Base-by-base conservation (phyloP, 2,888 invertebrate genomes). In the Cheilosia variabilis region DNA sequence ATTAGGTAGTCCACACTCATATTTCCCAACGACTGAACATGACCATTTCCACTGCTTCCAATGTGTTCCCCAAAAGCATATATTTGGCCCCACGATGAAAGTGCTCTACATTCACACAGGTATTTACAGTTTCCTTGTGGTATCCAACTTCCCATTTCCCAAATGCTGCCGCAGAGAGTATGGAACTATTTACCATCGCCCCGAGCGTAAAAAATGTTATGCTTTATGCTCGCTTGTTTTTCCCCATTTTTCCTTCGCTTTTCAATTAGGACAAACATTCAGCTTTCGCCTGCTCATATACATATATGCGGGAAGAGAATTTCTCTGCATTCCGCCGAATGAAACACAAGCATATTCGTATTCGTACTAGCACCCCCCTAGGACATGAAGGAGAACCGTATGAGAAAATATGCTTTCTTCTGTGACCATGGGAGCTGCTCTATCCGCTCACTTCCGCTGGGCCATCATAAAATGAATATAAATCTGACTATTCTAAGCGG, bases 241-340 rank as follows among this genome's bases (percentile, higher is more conserved):
- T 57, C 10, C 31, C 6, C 7, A 1, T 37, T 43, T 43, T 41
- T 43, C 17, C 37, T 63, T 27, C 31, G 27, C 52, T 60, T 68
- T 76, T 66, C 66, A 66, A 72, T 72, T 72, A 60, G 76, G 76
- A 68, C 60, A 53, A 76, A 58, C 75, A 76, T 76, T 58, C 50
- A 31, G 50, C 31, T 31, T 55, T 22, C 34, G 47, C 19, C 37
- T 34, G 53, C 41, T 43, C 41, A 52, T 43, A 43, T 7, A 17
- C n/a, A 6, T 19, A 55, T 53, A 19, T 9, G 19, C 9, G 22
- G 9, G 24, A 19, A 19, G 0, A 45, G 45, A 31, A 71, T 22
- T 60, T 52, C 22, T 31, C 50, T 63, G 55, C 63, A 63, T 43
- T 27, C 17, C 24, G 34, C 34, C 10, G 4, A 37, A 37, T 37